A percentile compares a stretch with the other conserved stretches of the same genome.
phyloP scores from a whole-genome alignment of 2,113 vertebrate genomes.

The Zosterops japonicus region DNA sequence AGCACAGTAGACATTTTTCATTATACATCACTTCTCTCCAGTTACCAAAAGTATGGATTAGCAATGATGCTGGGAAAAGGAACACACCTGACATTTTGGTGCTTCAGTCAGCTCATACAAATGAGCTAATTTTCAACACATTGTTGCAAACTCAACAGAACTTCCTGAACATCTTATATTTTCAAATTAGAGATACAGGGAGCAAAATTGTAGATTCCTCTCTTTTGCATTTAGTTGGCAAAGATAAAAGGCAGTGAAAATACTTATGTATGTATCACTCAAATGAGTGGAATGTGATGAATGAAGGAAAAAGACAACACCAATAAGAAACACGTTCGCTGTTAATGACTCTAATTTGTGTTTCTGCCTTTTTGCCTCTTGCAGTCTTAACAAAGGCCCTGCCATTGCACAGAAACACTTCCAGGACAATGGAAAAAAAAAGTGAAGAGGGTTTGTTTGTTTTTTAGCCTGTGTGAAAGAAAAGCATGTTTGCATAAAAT shows the following conservation, averaged over 20 bases:
- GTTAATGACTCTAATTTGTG: not conserved
- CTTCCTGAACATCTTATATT: conserved; percentile 9
- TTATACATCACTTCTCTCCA: conserved; percentile 52
- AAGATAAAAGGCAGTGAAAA: not conserved
- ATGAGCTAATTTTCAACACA: conserved; percentile 46
- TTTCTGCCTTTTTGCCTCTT: not conserved
- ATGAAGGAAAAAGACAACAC: not conserved
- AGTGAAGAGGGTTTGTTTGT: not conserved
- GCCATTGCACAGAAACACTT: not conserved
- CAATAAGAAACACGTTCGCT: not conserved
- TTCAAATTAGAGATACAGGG: not conserved
- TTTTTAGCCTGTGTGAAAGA: not conserved
- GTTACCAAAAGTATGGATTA: conserved; percentile 28
- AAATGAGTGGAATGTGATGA: not conserved
- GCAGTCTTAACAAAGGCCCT: not conserved
- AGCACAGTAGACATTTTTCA: conserved; percentile 53
- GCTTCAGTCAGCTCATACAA: conserved; percentile 40
- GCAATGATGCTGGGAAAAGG: not conserved
- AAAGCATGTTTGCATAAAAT: not conserved
- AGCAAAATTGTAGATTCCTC: not conserved
- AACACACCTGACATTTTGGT: conserved; percentile 54
- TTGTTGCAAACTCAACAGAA: conserved; percentile 25
- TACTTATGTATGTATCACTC: not conserved
- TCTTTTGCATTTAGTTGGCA: not conserved
- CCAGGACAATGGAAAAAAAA: not conserved